Evolutionary conservation across 2,113 vertebrate species (phyloP).

Genomic region (Notothenia rossii): DNA sequence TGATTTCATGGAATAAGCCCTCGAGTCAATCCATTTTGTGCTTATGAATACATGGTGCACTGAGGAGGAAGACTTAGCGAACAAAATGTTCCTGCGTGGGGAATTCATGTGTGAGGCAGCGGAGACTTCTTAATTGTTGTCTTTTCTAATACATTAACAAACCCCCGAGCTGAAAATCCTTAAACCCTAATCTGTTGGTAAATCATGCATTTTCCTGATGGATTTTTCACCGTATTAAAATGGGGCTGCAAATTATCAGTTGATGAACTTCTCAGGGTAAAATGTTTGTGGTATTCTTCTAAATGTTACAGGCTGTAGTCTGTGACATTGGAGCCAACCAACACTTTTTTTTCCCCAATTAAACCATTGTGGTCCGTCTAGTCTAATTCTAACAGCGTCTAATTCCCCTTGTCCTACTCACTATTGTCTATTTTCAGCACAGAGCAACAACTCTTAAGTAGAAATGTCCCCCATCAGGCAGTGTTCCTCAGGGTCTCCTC

Average conservation of each 20-base stretch:
- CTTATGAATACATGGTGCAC: conserved; percentile 62
- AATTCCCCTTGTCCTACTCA: conserved; percentile 38
- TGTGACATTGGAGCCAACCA: conserved; percentile 41
- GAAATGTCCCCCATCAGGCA: conserved; percentile 47
- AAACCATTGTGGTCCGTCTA: conserved; percentile 39
- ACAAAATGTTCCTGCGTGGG: conserved; percentile 24
- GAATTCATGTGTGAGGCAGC: conserved; percentile 57
- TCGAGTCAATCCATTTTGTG: conserved; percentile 64
- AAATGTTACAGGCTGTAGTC: conserved; percentile 36
- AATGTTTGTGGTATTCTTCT: conserved; percentile 32
- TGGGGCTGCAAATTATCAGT: conserved; percentile 43
- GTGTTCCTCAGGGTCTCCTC: conserved; percentile 55
- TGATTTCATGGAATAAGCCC: conserved; percentile 70
- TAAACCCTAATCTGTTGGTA: conserved; percentile 51
- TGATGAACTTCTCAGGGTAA: conserved; percentile 51
- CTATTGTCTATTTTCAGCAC: conserved; percentile 45
- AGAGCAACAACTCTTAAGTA: conserved; percentile 43
- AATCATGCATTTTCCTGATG: conserved; percentile 52
- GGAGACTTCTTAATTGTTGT: conserved; percentile 64
- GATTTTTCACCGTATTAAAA: conserved; percentile 56
- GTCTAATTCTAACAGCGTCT: conserved; percentile 47
- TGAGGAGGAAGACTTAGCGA: conserved; percentile 58
- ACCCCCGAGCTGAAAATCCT: conserved; percentile 55
- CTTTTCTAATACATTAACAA: conserved; percentile 61
- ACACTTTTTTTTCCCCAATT: conserved; percentile 29